Evolutionary conservation across 2,797 vertebrate species (phyloP), one percentile per base, ranked within the genome.

Genomic region (Poecilia wingei): DNA sequence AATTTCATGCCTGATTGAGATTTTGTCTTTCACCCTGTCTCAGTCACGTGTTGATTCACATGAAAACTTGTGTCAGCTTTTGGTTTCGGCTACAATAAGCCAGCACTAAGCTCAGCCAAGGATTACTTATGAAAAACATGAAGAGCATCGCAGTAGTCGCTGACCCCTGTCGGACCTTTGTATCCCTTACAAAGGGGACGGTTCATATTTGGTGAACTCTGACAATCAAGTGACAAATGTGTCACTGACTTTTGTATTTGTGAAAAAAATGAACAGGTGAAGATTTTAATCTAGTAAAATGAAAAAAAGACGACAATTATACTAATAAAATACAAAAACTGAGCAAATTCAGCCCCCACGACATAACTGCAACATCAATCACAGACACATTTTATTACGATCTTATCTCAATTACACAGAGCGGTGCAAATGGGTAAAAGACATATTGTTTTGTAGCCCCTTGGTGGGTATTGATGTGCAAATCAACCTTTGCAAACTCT

Each of bases 401-500:
- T 73, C 49, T 33, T 61, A 82, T 82, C 86, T 88, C 79, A 79
- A 83, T 89, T 86, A 82, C 47, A 53, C 72, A 77, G 77, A 76
- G 79, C 66, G 33, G 74, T 6, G 7, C 88, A 75, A 84, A 87
- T 84, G 45, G 79, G 49, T 55, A 86, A 77, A 74, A 55, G 13
- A 22, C 7, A 4, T 81, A 86, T 89, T 90, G 84, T 90, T 92
- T 70, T 28, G 31, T 53, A 43, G 71, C 79, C 64, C 82, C 72
- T 89, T 68, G 72, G 79, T 71, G 71, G 25, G 49, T 78, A 90
- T 82, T 91, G 87, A 90, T 89, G 89, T 93, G 92, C 82, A 94
- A 90, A 91, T 91, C 68, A 82, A 66, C 74, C 72, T 46, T 81
- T 55, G 41, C 75, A 84, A 78, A 78, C 74, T 77, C 71, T 69